phyloP scores from a whole-genome alignment of 2,888 invertebrate species.

The Pantelozetes paolii region DNA sequence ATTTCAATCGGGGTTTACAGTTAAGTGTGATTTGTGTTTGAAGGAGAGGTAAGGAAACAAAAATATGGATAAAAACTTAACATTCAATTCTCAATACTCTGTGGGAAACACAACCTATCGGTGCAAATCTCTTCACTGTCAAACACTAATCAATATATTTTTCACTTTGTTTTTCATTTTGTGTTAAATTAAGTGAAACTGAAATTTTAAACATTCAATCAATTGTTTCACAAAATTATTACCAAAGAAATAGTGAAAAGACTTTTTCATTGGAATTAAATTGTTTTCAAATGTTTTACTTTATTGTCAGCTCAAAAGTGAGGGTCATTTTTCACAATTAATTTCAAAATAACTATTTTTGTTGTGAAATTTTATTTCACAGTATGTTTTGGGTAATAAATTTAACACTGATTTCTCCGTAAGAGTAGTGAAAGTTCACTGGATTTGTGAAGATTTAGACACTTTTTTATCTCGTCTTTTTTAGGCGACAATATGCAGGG shows the following conservation, averaged over 20 bases:
- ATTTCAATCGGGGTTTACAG: too few species aligned
- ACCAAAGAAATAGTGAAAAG: too few species aligned
- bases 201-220: too few species aligned
- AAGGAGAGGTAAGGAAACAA: neutral
- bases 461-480: neutral
- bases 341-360: neutral
- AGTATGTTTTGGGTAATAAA: neutral
- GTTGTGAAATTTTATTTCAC: neutral
- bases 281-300: too few species aligned
- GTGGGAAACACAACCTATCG: constrained; percentile 3
- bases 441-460: neutral
- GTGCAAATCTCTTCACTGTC: neutral
- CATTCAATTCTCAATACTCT: neutral
- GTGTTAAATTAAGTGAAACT: too few species aligned
- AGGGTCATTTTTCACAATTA: too few species aligned
- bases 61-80: neutral
- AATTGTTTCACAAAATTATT: too few species aligned
- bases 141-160: neutral
- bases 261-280: too few species aligned
- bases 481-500: too few species aligned
- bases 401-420: neutral
- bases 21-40: too few species aligned
- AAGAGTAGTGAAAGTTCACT: neutral
- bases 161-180: too few species aligned
- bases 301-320: too few species aligned